A percentile compares a stretch with the other conserved stretches of the same genome.
phyloP scores from a whole-genome alignment of 92 coral and sea anemone species.

The Nematostella vectensis region DNA sequence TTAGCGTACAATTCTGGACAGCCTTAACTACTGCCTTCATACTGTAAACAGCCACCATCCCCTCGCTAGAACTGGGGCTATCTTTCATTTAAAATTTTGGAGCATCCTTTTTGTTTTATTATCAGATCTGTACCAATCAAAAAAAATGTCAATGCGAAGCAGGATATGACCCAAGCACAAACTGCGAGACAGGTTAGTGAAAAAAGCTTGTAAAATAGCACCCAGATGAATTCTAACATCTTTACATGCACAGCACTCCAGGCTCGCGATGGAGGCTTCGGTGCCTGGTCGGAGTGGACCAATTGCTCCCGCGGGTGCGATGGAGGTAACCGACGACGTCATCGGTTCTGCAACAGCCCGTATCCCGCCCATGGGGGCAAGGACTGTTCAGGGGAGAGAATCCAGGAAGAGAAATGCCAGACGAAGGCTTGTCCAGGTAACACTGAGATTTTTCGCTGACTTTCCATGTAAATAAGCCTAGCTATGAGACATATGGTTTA shows the following conservation, averaged over 20 bases:
- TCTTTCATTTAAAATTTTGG: too few relatives aligned
- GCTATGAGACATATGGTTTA: not conserved
- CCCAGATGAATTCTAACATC: not conserved
- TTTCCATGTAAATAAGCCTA: not conserved
- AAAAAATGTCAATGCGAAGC: slow-evolving; percentile 15
- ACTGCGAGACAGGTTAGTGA: slow-evolving; percentile 16
- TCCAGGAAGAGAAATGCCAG: slow-evolving; percentile 27
- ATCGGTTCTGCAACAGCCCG: slow-evolving; percentile 49
- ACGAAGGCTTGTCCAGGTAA: slow-evolving; percentile 33
- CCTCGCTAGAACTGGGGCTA: too few relatives aligned
- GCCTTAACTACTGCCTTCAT: too few relatives aligned
- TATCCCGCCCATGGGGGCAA: slow-evolving; percentile 27
- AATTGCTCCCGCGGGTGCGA: slow-evolving; percentile 30
- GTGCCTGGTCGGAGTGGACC: slow-evolving; percentile 34
- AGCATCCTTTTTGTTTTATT: not conserved
- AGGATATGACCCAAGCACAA: slow-evolving; percentile 22
- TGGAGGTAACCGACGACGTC: slow-evolving; percentile 27
- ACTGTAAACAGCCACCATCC: too few relatives aligned
- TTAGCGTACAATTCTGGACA: too few relatives aligned
- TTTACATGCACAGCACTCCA: slow-evolving; percentile 8
- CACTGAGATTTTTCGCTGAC: not conserved
- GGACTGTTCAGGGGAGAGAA: slow-evolving; percentile 21
- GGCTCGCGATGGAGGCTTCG: slow-evolving; percentile 29
- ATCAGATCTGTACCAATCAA: slow-evolving; percentile 18
- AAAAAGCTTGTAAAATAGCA: not conserved